Conservation (phyloP, 2,113 vertebrate genomes). For the Tyto alba region DNA sequence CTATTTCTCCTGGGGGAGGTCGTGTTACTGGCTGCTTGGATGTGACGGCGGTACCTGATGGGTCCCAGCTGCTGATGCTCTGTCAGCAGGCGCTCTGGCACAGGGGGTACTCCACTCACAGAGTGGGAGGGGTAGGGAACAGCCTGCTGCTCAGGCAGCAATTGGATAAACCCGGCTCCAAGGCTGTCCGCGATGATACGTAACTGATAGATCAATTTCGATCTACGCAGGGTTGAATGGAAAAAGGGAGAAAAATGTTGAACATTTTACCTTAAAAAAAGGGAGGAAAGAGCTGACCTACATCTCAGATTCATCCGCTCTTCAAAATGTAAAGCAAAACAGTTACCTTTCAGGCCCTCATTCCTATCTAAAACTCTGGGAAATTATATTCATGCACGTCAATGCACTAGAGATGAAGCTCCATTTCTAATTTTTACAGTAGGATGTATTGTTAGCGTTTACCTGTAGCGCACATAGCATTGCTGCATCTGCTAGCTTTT, state of each 20-base stretch:
- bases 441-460: background rate
- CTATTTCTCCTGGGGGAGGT: slow-evolving; percentile 22
- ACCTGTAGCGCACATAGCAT: background rate
- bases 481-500: background rate
- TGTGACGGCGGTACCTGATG: background rate
- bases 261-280: slow-evolving; percentile 8
- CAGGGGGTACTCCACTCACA: background rate
- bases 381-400: background rate
- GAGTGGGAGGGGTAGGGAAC: background rate
- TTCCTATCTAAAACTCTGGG: background rate
- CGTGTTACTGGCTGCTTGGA: background rate
- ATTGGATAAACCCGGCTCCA: background rate
- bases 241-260: background rate
- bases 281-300: background rate
- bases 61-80: slow-evolving; percentile 15
- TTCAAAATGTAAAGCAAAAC: background rate
- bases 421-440: background rate
- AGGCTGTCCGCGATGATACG: background rate
- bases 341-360: background rate
- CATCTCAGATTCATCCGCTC: background rate
- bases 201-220: background rate
- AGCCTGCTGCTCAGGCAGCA: background rate
- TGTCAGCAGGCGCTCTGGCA: background rate
- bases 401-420: background rate
- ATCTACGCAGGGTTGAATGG: background rate